Percentiles rank a stretch among this genome's conserved stretches.
Evolutionary conservation across 2,888 invertebrate genomes (phyloP).

Genomic region (Alitta virens): DNA sequence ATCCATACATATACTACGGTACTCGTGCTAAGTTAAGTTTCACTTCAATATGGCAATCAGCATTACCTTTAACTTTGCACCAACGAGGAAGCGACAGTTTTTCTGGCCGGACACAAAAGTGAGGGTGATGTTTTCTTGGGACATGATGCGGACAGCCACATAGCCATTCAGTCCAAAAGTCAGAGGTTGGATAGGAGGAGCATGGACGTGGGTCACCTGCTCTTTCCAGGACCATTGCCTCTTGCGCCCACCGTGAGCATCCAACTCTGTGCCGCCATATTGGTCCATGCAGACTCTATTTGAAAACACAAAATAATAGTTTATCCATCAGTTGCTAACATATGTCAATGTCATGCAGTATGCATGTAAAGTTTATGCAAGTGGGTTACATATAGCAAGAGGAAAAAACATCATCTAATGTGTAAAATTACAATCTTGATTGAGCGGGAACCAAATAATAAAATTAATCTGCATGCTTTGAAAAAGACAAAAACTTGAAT

Average conservation of each 20-base stretch:
- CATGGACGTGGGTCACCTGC: constrained; percentile 48
- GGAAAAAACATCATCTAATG: too few relatives aligned
- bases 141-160: constrained; percentile 46
- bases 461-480: too few relatives aligned
- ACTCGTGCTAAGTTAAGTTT: too few relatives aligned
- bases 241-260: constrained; percentile 38
- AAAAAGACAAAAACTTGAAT: too few relatives aligned
- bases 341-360: neutral
- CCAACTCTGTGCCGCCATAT: constrained; percentile 50
- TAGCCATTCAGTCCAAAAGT: constrained; percentile 45
- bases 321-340: too few relatives aligned
- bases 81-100: constrained; percentile 52
- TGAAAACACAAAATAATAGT: neutral
- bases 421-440: too few relatives aligned
- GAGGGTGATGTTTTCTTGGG: constrained; percentile 48
- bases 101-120: constrained; percentile 42
- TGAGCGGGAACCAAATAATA: too few relatives aligned
- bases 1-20: neutral
- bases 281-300: constrained; percentile 47
- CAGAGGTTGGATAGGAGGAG: constrained; percentile 56
- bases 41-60: too few relatives aligned
- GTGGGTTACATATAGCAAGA: too few relatives aligned
- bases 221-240: constrained; percentile 53
- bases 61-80: constrained; percentile 47
- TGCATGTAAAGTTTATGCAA: too few relatives aligned